Conservation (phyloP, 2,113 vertebrate species). For the Bagarius yarrelli region DNA sequence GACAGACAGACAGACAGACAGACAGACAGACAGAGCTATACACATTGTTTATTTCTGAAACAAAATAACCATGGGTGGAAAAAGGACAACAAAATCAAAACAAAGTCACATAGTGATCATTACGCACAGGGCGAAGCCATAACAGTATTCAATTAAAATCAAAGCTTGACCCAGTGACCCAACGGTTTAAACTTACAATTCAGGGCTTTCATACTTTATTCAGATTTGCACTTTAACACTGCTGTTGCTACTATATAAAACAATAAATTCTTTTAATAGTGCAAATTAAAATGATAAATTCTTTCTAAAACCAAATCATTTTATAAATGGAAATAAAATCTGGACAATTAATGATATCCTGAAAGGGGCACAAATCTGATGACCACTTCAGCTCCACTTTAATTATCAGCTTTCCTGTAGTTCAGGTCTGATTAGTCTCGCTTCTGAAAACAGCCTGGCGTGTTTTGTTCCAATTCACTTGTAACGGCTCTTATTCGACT, state of each 20-base stretch:
- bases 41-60: neutral
- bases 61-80: neutral
- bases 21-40: too few relatives aligned
- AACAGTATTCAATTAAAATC: neutral
- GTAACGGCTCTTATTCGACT: constrained; percentile 2
- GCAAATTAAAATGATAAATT: neutral
- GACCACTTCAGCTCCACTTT: neutral
- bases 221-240: neutral
- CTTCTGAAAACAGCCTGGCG: neutral
- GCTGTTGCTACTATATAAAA: neutral
- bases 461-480: constrained; percentile 6
- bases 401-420: constrained; percentile 33
- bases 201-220: neutral
- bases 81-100: neutral
- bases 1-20: too few relatives aligned
- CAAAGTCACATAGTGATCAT: neutral
- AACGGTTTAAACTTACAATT: neutral
- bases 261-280: neutral
- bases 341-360: constrained; percentile 36
- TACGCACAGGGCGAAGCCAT: neutral
- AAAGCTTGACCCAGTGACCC: neutral
- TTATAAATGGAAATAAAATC: constrained; percentile 9
- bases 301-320: neutral
- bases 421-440: constrained; percentile 32
- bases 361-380: neutral